These are phyloP conservation scores for Pheosia tremula DNA, from an alignment of 2,888 invertebrate genomes.

Conservation along the genomic window DNA sequence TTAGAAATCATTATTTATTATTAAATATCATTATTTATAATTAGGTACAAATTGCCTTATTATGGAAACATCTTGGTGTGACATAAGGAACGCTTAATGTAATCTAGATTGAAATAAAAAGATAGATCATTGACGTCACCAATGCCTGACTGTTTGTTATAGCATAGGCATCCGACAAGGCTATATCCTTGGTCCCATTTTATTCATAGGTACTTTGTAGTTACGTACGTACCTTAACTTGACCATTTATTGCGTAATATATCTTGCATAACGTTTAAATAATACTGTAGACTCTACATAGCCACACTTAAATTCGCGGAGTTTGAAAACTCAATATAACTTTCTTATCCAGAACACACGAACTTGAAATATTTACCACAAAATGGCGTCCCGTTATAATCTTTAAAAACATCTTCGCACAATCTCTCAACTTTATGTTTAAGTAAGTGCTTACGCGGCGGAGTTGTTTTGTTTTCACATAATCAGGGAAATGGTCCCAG, in stretches of 20 bases:
- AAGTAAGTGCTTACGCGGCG: constrained; percentile 15
- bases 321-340: background rate
- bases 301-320: background rate
- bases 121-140: background rate
- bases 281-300: too few relatives aligned
- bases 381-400: constrained; percentile 18
- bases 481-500: constrained; percentile 18
- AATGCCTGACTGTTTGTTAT: background rate
- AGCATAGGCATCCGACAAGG: background rate
- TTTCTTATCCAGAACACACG: background rate
- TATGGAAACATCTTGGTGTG: too few relatives aligned
- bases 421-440: constrained; percentile 14
- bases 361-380: constrained; percentile 15
- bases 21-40: too few relatives aligned
- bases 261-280: too few relatives aligned
- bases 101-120: too few relatives aligned
- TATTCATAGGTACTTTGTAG: background rate
- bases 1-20: too few relatives aligned
- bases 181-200: background rate
- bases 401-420: constrained; percentile 8
- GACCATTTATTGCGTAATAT: too few relatives aligned
- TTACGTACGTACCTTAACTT: too few relatives aligned
- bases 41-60: too few relatives aligned
- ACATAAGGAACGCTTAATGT: background rate
- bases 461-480: constrained; percentile 19